phyloP scores from a whole-genome alignment of 1,140 invertebrate genomes.

The Drosophila ironensis region DNA sequence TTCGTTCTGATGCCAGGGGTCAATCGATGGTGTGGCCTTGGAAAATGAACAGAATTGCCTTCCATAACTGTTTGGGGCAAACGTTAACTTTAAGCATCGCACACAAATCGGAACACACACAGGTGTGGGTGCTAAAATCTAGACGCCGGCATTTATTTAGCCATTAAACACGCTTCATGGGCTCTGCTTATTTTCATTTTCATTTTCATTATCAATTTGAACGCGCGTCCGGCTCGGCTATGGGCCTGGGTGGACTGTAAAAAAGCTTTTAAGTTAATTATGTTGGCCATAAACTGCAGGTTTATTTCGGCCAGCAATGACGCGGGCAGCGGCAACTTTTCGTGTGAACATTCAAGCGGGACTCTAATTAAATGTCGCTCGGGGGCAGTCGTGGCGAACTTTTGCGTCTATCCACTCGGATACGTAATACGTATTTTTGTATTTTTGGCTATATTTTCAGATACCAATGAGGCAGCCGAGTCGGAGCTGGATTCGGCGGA shows the following conservation, averaged over 20 bases:
- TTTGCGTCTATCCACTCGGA: conserved; percentile 15
- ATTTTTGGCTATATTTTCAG: conserved; percentile 10
- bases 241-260: conserved; percentile 40
- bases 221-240: conserved; percentile 38
- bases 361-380: conserved; percentile 75
- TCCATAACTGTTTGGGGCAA: conserved; percentile 14
- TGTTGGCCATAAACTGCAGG: conserved; percentile 79
- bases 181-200: conserved; percentile 77
- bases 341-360: conserved; percentile 56
- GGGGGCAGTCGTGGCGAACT: conserved; percentile 57
- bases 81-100: conserved; percentile 29
- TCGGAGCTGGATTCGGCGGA: no score
- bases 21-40: conserved; percentile 48
- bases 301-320: conserved; percentile 58
- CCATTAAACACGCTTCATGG: conserved; percentile 77
- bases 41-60: conserved; percentile 42
- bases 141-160: conserved; percentile 71
- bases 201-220: conserved; percentile 79
- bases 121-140: conserved; percentile 57
- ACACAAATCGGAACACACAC: conserved; percentile 15
- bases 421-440: conserved; percentile 2
- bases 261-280: conserved; percentile 81
- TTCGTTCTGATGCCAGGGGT: conserved; percentile 33
- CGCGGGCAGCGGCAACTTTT: conserved; percentile 32
- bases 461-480: conserved; percentile 9